phyloP scores from a whole-genome alignment of 2,888 invertebrate species.

The Litoditis marina region DNA sequence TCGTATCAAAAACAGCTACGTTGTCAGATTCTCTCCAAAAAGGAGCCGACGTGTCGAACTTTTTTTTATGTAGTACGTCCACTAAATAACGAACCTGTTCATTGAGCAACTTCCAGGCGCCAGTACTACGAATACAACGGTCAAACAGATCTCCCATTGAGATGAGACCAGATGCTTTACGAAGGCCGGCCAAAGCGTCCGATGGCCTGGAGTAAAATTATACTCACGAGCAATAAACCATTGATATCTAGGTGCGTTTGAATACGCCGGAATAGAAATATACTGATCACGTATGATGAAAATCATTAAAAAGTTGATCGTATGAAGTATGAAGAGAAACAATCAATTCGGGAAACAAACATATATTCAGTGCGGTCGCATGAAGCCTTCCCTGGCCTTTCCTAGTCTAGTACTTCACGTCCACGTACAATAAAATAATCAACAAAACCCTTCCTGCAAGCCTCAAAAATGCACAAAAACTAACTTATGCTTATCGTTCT shows the following conservation, averaged over 20 bases:
- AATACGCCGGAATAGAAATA: no score
- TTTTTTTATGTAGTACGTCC: not conserved
- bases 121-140: constrained; percentile 73
- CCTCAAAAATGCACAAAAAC: not conserved
- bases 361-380: no score
- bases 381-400: no score
- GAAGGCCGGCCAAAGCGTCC: constrained; percentile 72
- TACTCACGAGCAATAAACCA: not conserved
- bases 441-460: not conserved
- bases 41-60: not conserved
- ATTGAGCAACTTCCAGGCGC: constrained; percentile 81
- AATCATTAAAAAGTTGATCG: no score
- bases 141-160: constrained; percentile 83
- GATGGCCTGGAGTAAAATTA: constrained; percentile 43
- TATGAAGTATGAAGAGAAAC: no score
- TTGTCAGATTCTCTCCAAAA: not conserved
- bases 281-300: no score
- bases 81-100: constrained; percentile 68
- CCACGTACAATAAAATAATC: not conserved
- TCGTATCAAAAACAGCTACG: not conserved
- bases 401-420: no score
- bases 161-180: constrained; percentile 80
- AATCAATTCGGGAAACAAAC: no score
- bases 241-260: no score
- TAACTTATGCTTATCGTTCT: constrained; percentile 24